Conservation (phyloP, 2,888 invertebrate genomes). For the Steinernema carpocapsae region DNA sequence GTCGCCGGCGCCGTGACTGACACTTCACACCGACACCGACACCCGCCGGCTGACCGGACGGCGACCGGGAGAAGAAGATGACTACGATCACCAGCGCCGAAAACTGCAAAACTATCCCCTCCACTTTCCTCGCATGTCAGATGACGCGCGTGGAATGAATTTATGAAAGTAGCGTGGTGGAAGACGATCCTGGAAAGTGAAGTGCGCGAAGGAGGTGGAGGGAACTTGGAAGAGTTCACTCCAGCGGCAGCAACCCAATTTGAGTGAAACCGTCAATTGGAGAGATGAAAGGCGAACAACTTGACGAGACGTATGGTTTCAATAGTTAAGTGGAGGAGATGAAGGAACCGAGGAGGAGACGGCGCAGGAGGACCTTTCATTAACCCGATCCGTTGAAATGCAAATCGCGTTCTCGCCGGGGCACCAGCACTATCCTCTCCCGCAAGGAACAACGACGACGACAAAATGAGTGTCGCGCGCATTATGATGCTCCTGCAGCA, state of each 20-base stretch:
- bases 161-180: neutral
- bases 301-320: conserved; percentile 10
- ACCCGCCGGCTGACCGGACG: too few relatives aligned
- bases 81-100: neutral
- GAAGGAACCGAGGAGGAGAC: neutral
- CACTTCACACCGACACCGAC: too few relatives aligned
- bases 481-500: conserved; percentile 6
- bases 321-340: conserved; percentile 27
- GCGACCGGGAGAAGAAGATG: too few relatives aligned
- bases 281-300: neutral
- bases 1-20: neutral
- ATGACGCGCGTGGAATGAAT: conserved; percentile 18
- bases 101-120: conserved; percentile 19
- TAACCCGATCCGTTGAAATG: conserved; percentile 31
- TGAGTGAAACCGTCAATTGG: conserved; percentile 27
- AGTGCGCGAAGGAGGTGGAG: neutral
- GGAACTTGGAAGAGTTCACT: conserved; percentile 28
- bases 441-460: neutral
- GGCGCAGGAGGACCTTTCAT: conserved; percentile 18
- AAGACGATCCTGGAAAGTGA: too few relatives aligned
- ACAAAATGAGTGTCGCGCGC: conserved; percentile 28
- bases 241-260: conserved; percentile 10
- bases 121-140: conserved; percentile 24
- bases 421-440: neutral
- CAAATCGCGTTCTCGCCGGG: neutral